Evolutionary conservation across 2,888 invertebrate species (phyloP), one percentile per base, ranked within the genome.

Genomic region (Drosophila suboccidentalis): DNA sequence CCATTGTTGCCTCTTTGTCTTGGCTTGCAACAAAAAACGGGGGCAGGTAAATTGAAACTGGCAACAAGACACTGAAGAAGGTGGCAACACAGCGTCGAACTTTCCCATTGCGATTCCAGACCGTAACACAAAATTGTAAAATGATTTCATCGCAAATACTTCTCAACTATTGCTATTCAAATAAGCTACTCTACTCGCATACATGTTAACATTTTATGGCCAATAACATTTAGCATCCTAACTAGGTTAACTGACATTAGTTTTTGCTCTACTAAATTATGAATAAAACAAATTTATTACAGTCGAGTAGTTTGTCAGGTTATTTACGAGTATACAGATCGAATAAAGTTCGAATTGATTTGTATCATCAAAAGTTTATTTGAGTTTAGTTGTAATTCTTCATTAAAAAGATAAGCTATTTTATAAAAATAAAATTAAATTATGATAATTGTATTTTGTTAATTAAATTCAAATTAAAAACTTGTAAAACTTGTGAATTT

Each of bases 41-140:
- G 29, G 38, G 51, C 53, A 43, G 65, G 46, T 64, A 88, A 83
- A 87, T 89, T 69, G 63, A 54, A 75, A 68, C 82, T 80, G 88
- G 61, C 84, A 82, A 90, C 88, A 82, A 82, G 76, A 67, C 64
- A 55, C 22, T 4, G 46, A 15, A 29, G 38, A 60, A 75, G 69
- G 54, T 65, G 68, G 79, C 76, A 75, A 69, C 46, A 74, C 69
- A 64, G 61, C 46, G 41, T 57, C 54, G 57, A 66, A 71, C 73
- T 66, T 82, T 87, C 86, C 86, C 88, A 84, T 68, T 69, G 67
- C 65, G 44, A 68, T 68, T 60, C 62, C 64, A 36, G 69, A 78
- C 60, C 74, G 57, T 58, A 58, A 58, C 63, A 58, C 72, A 38
- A 59, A 74, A 55, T 29, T 5, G 5, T 29, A 29, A 8, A 29